Conservation (phyloP, 2,113 vertebrate genomes). For the Esox niger region DNA sequence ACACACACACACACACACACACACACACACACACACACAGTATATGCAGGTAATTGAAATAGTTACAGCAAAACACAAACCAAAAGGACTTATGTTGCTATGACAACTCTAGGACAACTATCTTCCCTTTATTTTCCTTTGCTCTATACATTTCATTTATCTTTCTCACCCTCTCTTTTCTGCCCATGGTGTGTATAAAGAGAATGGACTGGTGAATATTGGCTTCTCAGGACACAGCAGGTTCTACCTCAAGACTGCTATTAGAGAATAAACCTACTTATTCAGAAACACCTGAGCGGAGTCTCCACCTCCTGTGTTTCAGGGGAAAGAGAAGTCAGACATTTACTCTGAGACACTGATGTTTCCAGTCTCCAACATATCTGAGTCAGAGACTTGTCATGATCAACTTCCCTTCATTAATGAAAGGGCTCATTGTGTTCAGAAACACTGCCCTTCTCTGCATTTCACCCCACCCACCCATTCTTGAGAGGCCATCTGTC, state of each 20-base stretch:
- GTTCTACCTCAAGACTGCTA: neutral
- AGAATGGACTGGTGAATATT: neutral
- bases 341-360: no score
- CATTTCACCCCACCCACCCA: no score
- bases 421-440: no score
- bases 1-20: neutral
- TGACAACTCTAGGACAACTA: constrained; percentile 38
- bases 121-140: neutral
- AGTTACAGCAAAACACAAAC: constrained; percentile 42
- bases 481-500: no score
- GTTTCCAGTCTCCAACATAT: no score
- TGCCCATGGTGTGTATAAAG: neutral
- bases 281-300: no score
- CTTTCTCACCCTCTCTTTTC: neutral
- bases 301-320: no score
- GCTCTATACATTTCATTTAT: constrained; percentile 24
- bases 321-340: no score
- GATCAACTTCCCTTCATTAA: no score
- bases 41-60: constrained; percentile 22
- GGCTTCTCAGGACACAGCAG: neutral
- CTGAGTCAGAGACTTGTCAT: no score
- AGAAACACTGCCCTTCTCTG: no score
- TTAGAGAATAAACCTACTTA: neutral
- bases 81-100: constrained; percentile 47
- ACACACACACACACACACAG: neutral